Evolutionary conservation across 2,113 vertebrate species (phyloP).

Genomic region (Heterocephalus glaber): DNA sequence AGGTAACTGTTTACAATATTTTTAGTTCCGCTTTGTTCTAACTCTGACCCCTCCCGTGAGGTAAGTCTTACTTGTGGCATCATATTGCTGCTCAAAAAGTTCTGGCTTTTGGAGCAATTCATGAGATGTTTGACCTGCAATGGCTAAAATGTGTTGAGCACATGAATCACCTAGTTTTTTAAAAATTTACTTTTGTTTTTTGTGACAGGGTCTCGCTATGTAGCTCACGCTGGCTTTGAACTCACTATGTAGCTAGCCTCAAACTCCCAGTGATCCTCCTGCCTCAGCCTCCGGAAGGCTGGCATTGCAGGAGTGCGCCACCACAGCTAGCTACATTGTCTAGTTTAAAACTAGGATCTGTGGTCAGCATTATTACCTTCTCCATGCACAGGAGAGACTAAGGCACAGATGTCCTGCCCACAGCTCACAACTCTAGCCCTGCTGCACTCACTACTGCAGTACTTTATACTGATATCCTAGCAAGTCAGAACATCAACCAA

Average conservation of each 20-base stretch:
- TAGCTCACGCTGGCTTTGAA: not conserved
- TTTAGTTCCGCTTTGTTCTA: not conserved
- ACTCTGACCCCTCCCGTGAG: not conserved
- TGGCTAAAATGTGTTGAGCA: not conserved
- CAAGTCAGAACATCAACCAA: not conserved
- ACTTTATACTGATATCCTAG: not conserved
- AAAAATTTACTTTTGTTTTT: too few species aligned
- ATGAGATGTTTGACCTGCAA: not conserved
- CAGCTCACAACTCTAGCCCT: not conserved
- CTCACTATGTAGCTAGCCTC: too few species aligned
- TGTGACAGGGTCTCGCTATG: not conserved
- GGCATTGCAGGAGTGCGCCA: not conserved
- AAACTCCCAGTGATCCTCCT: not conserved
- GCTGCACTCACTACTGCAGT: not conserved
- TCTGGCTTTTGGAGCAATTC: not conserved
- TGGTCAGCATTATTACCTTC: too few species aligned
- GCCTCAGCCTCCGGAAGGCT: not conserved
- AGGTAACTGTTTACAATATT: not conserved
- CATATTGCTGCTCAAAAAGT: not conserved
- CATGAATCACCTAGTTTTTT: not conserved
- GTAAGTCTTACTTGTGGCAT: not conserved
- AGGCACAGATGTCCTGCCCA: not conserved
- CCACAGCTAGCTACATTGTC: too few species aligned
- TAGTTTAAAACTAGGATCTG: not conserved
- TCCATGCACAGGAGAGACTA: not conserved